Percentiles rank a stretch among this genome's conserved stretches.
These are phyloP conservation scores for Sebastes hubbsi DNA, from an alignment of 2,797 vertebrate genomes.

Conservation along the genomic window DNA sequence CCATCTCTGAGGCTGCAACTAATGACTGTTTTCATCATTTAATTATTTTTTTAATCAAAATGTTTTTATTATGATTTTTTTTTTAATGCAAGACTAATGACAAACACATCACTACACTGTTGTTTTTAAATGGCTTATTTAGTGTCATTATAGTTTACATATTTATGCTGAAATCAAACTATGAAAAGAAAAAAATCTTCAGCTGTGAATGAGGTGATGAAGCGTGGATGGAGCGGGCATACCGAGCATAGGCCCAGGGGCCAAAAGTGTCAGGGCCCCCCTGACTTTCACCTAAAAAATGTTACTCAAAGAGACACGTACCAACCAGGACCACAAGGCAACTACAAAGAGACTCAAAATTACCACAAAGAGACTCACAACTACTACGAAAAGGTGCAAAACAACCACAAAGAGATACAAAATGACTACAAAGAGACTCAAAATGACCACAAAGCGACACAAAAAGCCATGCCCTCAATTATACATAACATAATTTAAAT, in stretches of 20 bases:
- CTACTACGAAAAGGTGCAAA: neutral
- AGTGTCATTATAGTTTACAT: neutral
- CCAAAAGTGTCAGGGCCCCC: neutral
- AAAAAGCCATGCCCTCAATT: too few species aligned
- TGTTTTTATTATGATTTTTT: too few species aligned
- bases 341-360: neutral
- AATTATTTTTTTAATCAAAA: neutral
- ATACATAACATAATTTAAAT: too few species aligned
- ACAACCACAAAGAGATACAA: neutral
- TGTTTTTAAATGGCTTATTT: neutral
- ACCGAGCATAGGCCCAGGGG: neutral
- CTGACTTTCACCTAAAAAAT: neutral
- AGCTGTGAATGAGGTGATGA: neutral
- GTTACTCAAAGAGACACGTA: neutral
- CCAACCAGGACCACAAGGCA: neutral
- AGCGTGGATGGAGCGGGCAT: neutral
- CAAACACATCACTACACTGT: too few species aligned
- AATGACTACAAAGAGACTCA: neutral
- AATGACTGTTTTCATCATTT: neutral
- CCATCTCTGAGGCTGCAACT: neutral
- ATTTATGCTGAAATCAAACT: too few species aligned
- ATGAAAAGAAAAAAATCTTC: neutral
- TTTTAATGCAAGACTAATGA: too few species aligned
- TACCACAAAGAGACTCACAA: neutral
- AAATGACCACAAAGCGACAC: too few species aligned